Percentiles rank a stretch among this genome's conserved stretches.
phyloP scores from a whole-genome alignment of 2,888 invertebrate species.

The Ophraella communa region DNA sequence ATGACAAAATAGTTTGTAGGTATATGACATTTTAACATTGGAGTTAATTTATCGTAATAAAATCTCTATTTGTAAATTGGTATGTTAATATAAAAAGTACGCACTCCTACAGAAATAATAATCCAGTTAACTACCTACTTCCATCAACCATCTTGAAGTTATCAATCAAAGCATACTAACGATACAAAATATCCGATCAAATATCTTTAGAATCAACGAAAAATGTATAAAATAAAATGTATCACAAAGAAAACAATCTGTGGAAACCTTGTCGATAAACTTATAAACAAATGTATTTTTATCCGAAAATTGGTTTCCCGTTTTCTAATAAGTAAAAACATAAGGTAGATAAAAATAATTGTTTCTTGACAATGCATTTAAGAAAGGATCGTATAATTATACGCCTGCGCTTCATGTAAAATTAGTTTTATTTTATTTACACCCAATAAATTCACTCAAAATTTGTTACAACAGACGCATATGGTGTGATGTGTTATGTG shows the following conservation, averaged over 20 bases:
- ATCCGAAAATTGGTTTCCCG: neutral
- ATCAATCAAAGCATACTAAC: no score
- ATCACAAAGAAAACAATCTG: neutral
- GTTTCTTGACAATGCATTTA: neutral
- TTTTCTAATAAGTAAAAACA: neutral
- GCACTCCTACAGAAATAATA: no score
- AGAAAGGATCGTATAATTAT: neutral
- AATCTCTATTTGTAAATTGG: no score
- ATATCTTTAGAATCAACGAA: no score
- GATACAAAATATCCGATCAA: no score
- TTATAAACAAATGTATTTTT: neutral
- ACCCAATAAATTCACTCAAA: constrained; percentile 1
- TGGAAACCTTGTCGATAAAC: neutral
- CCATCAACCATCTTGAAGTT: no score
- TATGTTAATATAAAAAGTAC: no score
- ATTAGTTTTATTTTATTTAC: neutral
- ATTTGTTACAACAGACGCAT: neutral
- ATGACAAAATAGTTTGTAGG: no score
- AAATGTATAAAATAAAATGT: neutral
- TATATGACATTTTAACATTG: no score
- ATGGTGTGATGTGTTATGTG: neutral
- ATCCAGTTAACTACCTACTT: no score
- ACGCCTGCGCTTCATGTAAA: neutral
- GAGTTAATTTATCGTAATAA: no score
- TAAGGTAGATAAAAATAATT: neutral